phyloP scores from a whole-genome alignment of 2,113 vertebrate species.

The Rostratula benghalensis region DNA sequence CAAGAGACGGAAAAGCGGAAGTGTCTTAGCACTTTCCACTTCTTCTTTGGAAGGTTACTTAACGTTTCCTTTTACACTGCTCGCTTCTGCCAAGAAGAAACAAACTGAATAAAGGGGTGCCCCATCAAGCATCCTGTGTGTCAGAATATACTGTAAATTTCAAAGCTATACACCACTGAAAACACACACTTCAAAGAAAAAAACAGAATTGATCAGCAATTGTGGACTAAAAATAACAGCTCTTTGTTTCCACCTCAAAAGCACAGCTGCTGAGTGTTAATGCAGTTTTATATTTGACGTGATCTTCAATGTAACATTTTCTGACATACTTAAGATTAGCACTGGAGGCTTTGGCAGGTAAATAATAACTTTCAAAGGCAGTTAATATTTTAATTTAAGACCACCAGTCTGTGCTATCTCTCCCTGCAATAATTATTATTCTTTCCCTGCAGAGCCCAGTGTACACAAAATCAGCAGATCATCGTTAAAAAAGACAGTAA shows the following conservation, averaged over 20 bases:
- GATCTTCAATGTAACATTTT: not conserved
- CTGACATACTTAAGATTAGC: not conserved
- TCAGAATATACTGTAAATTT: not conserved
- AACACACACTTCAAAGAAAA: not conserved
- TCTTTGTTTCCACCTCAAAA: not conserved
- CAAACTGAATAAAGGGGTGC: not conserved
- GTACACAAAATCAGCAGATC: not conserved
- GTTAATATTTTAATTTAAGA: constrained; percentile 23
- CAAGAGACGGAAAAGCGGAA: not conserved
- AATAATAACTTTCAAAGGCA: not conserved
- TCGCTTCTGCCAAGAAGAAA: not conserved
- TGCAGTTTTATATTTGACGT: not conserved
- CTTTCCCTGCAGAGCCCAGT: not conserved
- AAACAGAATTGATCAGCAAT: not conserved
- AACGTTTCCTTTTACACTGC: not conserved
- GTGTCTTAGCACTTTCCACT: not conserved
- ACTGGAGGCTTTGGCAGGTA: not conserved
- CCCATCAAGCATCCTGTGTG: not conserved
- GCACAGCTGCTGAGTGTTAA: not conserved
- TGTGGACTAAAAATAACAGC: not conserved
- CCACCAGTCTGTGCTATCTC: not conserved
- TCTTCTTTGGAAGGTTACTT: not conserved
- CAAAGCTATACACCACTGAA: not conserved
- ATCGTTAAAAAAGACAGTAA: not conserved
- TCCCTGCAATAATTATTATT: not conserved